These are phyloP conservation scores for Artibeus jamaicensis DNA, from an alignment of 2,797 vertebrate species.

Conservation along the genomic window DNA sequence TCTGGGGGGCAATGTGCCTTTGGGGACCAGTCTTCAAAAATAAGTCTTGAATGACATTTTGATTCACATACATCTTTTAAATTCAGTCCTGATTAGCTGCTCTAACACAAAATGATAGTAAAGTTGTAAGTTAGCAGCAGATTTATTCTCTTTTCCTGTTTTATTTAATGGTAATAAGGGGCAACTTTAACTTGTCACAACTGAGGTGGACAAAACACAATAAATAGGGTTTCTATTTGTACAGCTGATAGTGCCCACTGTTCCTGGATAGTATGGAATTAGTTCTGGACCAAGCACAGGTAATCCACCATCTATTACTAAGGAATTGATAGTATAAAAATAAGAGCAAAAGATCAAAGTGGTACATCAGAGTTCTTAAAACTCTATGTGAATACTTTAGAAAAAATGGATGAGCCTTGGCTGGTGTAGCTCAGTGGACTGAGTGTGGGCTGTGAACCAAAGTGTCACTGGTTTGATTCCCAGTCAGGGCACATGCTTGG, in stretches of 20 bases:
- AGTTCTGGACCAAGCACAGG: not conserved
- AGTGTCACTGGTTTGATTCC: too few relatives aligned
- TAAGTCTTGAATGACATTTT: not conserved
- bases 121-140: not conserved
- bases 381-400: not conserved
- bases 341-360: not conserved
- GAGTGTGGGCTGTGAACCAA: too few relatives aligned
- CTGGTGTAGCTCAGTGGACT: too few relatives aligned
- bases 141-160: not conserved
- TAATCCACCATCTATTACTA: not conserved
- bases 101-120: not conserved
- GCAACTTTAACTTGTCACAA: not conserved
- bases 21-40: not conserved
- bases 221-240: not conserved
- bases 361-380: not conserved
- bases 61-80: not conserved
- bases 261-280: not conserved
- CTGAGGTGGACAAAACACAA: not conserved
- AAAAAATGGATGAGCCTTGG: not conserved
- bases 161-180: not conserved
- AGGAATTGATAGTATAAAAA: not conserved
- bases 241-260: rapidly evolving
- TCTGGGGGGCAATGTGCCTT: not conserved
- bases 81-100: not conserved
- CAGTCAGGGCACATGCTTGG: too few relatives aligned